Conservation (phyloP, 1,140 invertebrate genomes). For the Zaprionus vittiger region DNA sequence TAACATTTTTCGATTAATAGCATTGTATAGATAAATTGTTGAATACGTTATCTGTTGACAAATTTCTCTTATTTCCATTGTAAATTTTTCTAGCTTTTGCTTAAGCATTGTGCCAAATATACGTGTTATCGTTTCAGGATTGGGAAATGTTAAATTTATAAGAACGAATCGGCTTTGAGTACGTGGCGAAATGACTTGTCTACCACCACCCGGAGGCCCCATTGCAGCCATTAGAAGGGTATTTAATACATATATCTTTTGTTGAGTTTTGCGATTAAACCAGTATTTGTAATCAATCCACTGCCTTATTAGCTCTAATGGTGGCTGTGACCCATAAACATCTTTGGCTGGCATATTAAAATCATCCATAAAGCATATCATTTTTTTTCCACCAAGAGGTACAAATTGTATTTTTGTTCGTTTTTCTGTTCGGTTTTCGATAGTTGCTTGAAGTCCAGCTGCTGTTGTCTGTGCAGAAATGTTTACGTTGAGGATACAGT, state of each 20-base stretch:
- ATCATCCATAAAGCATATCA: slow-evolving; percentile 94
- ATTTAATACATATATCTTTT: slow-evolving; percentile 89
- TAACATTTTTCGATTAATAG: slow-evolving; percentile 89
- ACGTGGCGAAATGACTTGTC: slow-evolving; percentile 90
- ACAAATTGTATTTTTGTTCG: slow-evolving; percentile 92
- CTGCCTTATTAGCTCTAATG: slow-evolving; percentile 92
- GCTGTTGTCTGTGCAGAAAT: slow-evolving; percentile 94
- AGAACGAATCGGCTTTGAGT: slow-evolving; percentile 92
- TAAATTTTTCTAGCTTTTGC: slow-evolving; percentile 91
- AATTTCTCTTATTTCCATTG: slow-evolving; percentile 90
- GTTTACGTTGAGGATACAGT: slow-evolving; percentile 90
- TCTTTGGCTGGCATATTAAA: slow-evolving; percentile 96
- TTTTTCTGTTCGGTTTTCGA: slow-evolving; percentile 92
- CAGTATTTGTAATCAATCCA: slow-evolving; percentile 95
- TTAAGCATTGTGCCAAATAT: slow-evolving; percentile 93
- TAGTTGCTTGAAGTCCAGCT: slow-evolving; percentile 90
- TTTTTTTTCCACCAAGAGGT: slow-evolving; percentile 90
- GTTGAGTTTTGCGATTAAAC: slow-evolving; percentile 91
- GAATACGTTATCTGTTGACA: slow-evolving; percentile 85
- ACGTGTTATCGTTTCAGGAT: slow-evolving; percentile 89
- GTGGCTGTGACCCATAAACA: slow-evolving; percentile 93
- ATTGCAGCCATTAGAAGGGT: slow-evolving; percentile 91
- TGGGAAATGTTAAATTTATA: slow-evolving; percentile 92
- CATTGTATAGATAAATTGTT: slow-evolving; percentile 91
- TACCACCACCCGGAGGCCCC: slow-evolving; percentile 92